phyloP scores from a whole-genome alignment of 2,888 invertebrate genomes.

The Drosophila paranaensis region DNA sequence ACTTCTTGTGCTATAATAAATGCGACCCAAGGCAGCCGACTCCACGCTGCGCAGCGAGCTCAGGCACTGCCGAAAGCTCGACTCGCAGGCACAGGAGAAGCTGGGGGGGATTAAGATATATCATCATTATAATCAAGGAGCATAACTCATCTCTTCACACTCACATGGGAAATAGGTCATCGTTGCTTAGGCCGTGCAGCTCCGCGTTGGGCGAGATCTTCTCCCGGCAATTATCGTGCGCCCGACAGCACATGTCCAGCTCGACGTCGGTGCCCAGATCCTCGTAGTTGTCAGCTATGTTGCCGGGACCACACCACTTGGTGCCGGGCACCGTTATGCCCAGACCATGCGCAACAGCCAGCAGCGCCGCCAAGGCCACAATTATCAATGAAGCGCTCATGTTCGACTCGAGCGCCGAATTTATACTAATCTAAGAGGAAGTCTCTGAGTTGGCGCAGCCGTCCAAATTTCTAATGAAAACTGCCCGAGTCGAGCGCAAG shows the following conservation, averaged over 20 bases:
- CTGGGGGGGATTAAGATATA: conserved; percentile 34
- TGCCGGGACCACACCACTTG: conserved; percentile 96
- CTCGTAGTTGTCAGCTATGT: conserved; percentile 90
- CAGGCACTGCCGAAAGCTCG: conserved; percentile 70
- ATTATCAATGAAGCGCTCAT: conserved; percentile 32
- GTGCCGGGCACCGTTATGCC: conserved; percentile 87
- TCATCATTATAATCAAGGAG: background rate
- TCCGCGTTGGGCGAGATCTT: conserved; percentile 68
- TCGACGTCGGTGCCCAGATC: conserved; percentile 85
- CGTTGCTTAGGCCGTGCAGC: conserved; percentile 49
- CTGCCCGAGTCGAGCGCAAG: too few species aligned
- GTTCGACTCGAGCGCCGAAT: conserved; percentile 24
- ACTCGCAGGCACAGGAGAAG: conserved; percentile 77
- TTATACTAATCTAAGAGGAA: conserved; percentile 45
- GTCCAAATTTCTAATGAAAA: background rate
- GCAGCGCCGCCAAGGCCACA: conserved; percentile 29
- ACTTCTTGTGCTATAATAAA: conserved; percentile 67
- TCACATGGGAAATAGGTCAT: conserved; percentile 68
- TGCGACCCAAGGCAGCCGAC: conserved; percentile 70
- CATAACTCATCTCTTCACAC: conserved; percentile 8
- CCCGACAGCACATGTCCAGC: conserved; percentile 93
- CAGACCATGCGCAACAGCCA: conserved; percentile 19
- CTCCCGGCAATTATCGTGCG: conserved; percentile 88
- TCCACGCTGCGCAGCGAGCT: conserved; percentile 55
- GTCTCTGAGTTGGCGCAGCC: background rate